Evolutionary conservation across 2,113 vertebrate genomes (phyloP).

Genomic region (Centropus bengalensis): DNA sequence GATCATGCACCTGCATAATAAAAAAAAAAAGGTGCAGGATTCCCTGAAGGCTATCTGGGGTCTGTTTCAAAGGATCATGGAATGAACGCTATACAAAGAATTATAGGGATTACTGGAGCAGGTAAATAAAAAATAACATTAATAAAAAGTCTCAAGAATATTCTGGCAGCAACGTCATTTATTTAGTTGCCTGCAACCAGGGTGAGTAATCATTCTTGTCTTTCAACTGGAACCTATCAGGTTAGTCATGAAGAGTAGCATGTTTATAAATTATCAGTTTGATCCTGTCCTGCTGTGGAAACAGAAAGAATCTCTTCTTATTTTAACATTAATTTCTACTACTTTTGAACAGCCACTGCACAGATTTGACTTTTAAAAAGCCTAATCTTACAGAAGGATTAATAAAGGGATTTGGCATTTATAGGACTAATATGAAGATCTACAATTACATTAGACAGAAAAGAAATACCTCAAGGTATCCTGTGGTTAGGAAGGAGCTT

Average conservation of each 20-base stretch:
- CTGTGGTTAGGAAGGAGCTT: not conserved
- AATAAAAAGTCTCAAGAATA: not conserved
- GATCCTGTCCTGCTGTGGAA: not conserved
- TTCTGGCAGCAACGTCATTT: not conserved
- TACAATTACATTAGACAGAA: constrained; percentile 25
- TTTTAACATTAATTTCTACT: not conserved
- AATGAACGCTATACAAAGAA: not conserved
- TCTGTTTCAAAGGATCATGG: not conserved
- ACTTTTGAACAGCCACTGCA: not conserved
- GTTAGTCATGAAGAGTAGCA: not conserved
- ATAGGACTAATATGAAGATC: constrained; percentile 28
- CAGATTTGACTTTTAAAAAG: not conserved
- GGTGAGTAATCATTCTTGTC: not conserved
- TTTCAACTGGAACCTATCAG: not conserved
- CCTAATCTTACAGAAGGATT: constrained; percentile 18
- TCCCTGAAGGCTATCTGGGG: not conserved
- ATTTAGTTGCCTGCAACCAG: not conserved
- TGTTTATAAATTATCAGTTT: not conserved
- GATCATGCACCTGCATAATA: not conserved
- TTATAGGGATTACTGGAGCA: not conserved
- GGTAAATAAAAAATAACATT: not conserved
- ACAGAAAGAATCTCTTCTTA: not conserved
- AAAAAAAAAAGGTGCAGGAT: not conserved
- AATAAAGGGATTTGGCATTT: constrained; percentile 41
- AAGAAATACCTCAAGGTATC: constrained; percentile 50